Conservation (phyloP, 2,888 invertebrate species). For the Epinotia demarniana region DNA sequence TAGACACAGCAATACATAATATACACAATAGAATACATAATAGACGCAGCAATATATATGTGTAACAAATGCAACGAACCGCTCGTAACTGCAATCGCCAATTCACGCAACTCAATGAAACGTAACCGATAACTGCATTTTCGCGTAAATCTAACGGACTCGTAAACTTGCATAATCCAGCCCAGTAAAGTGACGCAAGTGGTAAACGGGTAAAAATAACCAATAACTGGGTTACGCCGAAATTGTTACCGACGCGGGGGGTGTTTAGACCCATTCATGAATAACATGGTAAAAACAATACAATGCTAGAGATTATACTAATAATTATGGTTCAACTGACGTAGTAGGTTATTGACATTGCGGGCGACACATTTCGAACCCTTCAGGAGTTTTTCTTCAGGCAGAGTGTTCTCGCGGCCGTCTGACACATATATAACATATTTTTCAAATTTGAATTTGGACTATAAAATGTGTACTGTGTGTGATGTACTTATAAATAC, state of each 20-base stretch:
- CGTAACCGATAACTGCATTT: conserved; percentile 28
- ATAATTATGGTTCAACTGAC: too few species aligned
- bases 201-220: conserved; percentile 32
- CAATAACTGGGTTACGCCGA: conserved; percentile 59
- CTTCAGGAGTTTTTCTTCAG: too few species aligned
- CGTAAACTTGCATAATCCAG: conserved; percentile 19
- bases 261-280: conserved; percentile 47
- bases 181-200: conserved; percentile 25
- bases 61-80: neutral
- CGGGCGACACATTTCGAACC: too few species aligned
- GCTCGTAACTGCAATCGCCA: neutral
- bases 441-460: too few species aligned
- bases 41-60: neutral
- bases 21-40: neutral
- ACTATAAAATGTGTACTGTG: too few species aligned
- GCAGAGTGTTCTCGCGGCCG: too few species aligned
- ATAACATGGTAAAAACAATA: conserved; percentile 1
- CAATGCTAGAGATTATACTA: neutral
- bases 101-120: conserved; percentile 23
- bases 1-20: too few species aligned
- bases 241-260: conserved; percentile 63
- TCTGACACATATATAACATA: too few species aligned
- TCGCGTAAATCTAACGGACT: conserved; percentile 23
- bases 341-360: too few species aligned
- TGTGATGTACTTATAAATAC: too few species aligned